phyloP scores from a whole-genome alignment of 2,797 vertebrate species.

The Cichlasoma orientale region DNA sequence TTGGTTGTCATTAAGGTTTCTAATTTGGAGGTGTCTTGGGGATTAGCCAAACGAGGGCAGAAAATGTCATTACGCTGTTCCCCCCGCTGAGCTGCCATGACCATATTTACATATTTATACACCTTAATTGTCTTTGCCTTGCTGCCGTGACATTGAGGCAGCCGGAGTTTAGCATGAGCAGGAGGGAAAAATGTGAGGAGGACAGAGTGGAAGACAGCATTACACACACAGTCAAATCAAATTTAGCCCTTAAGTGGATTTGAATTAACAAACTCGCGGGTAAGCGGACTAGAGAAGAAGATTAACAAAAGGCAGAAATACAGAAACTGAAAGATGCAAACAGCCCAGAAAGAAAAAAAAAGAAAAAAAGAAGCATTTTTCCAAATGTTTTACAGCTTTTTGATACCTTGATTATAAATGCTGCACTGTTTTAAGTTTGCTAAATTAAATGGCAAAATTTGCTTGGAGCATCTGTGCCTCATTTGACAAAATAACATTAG shows the following conservation, averaged over 20 bases:
- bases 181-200: slow-evolving; percentile 2
- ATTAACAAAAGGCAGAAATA: slow-evolving; percentile 12
- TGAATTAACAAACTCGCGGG: neutral
- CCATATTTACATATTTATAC: slow-evolving; percentile 86
- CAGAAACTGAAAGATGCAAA: neutral
- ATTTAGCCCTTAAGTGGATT: slow-evolving; percentile 35
- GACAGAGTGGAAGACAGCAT: slow-evolving; percentile 18
- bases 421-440: neutral
- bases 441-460: neutral
- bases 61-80: slow-evolving; percentile 82
- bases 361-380: accelerated
- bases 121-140: slow-evolving; percentile 84
- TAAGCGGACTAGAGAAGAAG: neutral
- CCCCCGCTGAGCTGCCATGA: slow-evolving; percentile 77
- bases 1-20: slow-evolving; percentile 87
- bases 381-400: neutral
- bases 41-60: slow-evolving; percentile 83
- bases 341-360: neutral
- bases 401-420: neutral
- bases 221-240: slow-evolving; percentile 19
- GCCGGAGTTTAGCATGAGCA: slow-evolving; percentile 41
- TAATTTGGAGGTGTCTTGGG: slow-evolving; percentile 84
- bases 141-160: slow-evolving; percentile 79
- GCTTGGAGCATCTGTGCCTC: neutral
- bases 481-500: neutral